Conservation (phyloP, 2,888 invertebrate genomes). For the Drosophila buzzatii region DNA sequence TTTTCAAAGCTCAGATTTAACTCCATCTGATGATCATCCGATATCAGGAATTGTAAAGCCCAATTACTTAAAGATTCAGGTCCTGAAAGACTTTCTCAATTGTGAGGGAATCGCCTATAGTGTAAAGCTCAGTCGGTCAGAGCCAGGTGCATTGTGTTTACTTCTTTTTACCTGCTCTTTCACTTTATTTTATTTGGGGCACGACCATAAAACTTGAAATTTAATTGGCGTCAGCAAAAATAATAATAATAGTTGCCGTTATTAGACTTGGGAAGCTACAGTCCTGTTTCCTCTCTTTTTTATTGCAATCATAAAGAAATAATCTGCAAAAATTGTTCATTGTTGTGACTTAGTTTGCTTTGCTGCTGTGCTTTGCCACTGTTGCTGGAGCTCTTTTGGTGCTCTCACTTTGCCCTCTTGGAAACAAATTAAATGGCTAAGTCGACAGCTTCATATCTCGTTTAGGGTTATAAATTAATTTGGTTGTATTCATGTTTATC, state of each 20-base stretch:
- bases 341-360: constrained; percentile 50
- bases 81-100: too few species aligned
- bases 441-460: background rate
- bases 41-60: background rate
- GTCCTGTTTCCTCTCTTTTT: constrained; percentile 6
- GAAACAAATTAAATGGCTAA: constrained; percentile 1
- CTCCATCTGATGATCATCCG: background rate
- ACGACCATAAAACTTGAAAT: constrained; percentile 49
- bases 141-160: background rate
- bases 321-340: constrained; percentile 43
- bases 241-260: constrained; percentile 41
- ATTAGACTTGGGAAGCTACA: constrained; percentile 26
- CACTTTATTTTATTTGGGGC: constrained; percentile 33
- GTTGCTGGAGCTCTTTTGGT: background rate
- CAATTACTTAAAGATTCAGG: background rate
- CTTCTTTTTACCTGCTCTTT: background rate
- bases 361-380: constrained; percentile 1
- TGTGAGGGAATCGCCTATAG: too few species aligned
- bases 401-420: background rate
- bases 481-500: background rate
- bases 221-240: constrained; percentile 61
- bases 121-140: background rate
- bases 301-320: constrained; percentile 33
- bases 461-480: background rate
- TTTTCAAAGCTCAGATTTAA: background rate